phyloP scores from a whole-genome alignment of 1,140 invertebrate genomes.

The Listronotus oregonensis region DNA sequence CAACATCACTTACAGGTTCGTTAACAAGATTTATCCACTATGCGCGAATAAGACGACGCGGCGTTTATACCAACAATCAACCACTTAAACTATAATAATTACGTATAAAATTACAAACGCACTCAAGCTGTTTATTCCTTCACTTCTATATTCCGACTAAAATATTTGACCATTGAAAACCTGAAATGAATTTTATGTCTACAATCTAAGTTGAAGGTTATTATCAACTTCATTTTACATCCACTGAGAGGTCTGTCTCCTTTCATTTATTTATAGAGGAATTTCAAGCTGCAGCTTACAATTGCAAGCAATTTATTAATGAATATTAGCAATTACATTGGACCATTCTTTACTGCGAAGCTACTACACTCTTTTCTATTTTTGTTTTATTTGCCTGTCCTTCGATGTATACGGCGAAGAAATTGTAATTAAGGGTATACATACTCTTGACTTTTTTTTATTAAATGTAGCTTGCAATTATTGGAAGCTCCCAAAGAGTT shows the following conservation, averaged over 20 bases:
- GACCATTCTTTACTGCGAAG: constrained; percentile 34
- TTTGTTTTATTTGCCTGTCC: constrained; percentile 37
- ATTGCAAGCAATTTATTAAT: constrained; percentile 43
- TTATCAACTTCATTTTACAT: constrained; percentile 48
- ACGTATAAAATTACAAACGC: constrained; percentile 32
- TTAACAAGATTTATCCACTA: constrained; percentile 18
- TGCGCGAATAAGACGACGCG: neutral
- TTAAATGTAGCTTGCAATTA: constrained; percentile 29
- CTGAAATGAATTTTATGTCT: constrained; percentile 50
- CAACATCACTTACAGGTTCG: constrained; percentile 29
- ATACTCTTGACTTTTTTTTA: constrained; percentile 26
- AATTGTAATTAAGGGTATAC: constrained; percentile 38
- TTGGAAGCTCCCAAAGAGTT: constrained; percentile 27
- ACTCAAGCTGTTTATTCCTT: constrained; percentile 40
- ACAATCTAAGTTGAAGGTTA: constrained; percentile 50
- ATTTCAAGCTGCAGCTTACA: constrained; percentile 42
- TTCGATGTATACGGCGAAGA: constrained; percentile 30
- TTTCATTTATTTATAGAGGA: constrained; percentile 44
- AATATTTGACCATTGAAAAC: constrained; percentile 49
- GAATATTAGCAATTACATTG: constrained; percentile 42
- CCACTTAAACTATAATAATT: constrained; percentile 23
- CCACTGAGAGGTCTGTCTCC: constrained; percentile 40
- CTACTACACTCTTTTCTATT: constrained; percentile 32
- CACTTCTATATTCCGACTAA: constrained; percentile 47
- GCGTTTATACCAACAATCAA: neutral